Base-by-base conservation (phyloP, 2,113 vertebrate genomes). In the Gorsachius goisagi region DNA sequence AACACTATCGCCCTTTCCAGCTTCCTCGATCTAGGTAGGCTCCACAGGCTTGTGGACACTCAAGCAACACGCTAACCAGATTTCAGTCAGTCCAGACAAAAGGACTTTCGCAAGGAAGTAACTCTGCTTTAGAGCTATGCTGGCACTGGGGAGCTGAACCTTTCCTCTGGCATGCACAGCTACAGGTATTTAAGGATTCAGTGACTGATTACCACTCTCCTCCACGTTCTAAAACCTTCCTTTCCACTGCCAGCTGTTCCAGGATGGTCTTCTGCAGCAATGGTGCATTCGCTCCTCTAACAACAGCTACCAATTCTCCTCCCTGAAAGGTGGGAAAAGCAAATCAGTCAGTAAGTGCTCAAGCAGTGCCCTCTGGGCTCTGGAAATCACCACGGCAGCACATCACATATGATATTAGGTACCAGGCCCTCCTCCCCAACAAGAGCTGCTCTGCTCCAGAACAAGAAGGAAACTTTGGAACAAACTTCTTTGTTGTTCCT, bases 191-290 rank as follows among this genome's bases (percentile, higher is more conserved):
- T 10, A 68, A 67, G 41, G 55, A 59, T 67, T 87, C 44, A 89
- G 52, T 49, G 37, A 69, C n/a, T 27, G 10, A 59, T 98, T 97
- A 99, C 99, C 98, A 90, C 96, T 98, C 98, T 53, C 74, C 80
- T 88, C 98, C 98, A 35, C 88, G 86, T 33, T 98, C 98, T 64
- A 98, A 93, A 82, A 98, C 98, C 66, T 95, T 97, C 97, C 98
- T 99, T 93, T 99, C 98, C 20, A 97, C 97, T 68, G 96, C 95
- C 93, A 99, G 97, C 85, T 99, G 98, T n/a, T 99, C 98, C 50
- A 98, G 89, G 78, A 99, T 98, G 90, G 98, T 99, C 96, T 97
- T 99, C 97, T 98, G 99, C 83, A 99, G 98, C 88, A 99, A 79
- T 1, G 99, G 99, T 73, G 98, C 98, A 1, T 99, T 98, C 8